Base-by-base conservation (phyloP, 2,888 invertebrate species). In the Baronia brevicornis region DNA sequence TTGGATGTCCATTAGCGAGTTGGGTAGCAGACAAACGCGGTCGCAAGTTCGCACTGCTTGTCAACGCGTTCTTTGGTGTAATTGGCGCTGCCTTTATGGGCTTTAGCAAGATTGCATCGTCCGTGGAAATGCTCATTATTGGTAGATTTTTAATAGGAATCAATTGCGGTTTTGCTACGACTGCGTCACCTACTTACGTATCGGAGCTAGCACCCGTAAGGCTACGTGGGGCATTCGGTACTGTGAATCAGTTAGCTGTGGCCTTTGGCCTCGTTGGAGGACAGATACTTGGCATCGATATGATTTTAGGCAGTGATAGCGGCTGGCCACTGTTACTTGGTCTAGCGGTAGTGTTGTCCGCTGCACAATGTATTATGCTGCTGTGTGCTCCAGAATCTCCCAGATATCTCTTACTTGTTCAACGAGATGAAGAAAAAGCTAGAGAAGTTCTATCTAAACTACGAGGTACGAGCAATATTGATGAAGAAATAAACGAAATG, bases 1-100 rank as follows among this genome's bases (percentile, higher is more conserved):
- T 91, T 20, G 93, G 93, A 11, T 92, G 92, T 31, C 88, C 92
- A 20, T 72, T 89, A 26, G 91, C 90, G n/a, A 92, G 91, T 27
- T 88, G 88, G 80, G 84, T 92, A 43, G 88, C 90, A 13, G 90
- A 92, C 52, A 87, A 82, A 48, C 88, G 88, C 45, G 92, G 92
- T 32, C 86, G 90, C 54, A 90, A 89, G 65, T 85, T 87, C 31
- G 90, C 91, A 3, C 73, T 91, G 36, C 61, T 90, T 37, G 58
- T 88, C 31, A 91, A 90, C 58, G 89, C 89, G 28, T 65, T 86
- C 1, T 77, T 90, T 35, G 91, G 91, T 6, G 79, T 91, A 9
- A 51, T 87, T 6, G 91, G 90, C 14, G 90, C 88, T 5, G 75
- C 79, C 11, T 68, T 91, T 21, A 90, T 91, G 90, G 90, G 87